Evolutionary conservation across 2,888 invertebrate species (phyloP).

Genomic region (Metallyticus violacea): DNA sequence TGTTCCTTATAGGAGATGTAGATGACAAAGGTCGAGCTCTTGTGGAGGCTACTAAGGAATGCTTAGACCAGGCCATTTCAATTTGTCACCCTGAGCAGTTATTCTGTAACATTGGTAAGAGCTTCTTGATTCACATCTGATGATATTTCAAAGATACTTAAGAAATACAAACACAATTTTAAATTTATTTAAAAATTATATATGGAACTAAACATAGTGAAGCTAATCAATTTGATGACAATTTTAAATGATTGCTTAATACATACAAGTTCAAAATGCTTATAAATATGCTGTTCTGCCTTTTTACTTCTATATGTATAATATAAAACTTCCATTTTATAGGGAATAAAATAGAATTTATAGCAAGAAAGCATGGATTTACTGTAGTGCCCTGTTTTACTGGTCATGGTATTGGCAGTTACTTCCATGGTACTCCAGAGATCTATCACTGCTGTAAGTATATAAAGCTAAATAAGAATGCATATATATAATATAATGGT

Average conservation of each 20-base stretch:
- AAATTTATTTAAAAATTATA: too few species aligned
- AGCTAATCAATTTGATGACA: too few species aligned
- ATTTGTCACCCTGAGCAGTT: slow-evolving; percentile 54
- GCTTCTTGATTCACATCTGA: neutral
- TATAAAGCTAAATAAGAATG: too few species aligned
- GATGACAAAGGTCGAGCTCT: slow-evolving; percentile 70
- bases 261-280: neutral
- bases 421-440: slow-evolving; percentile 91
- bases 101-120: slow-evolving; percentile 52
- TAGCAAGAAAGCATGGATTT: slow-evolving; percentile 60
- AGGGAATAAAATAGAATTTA: slow-evolving; percentile 63
- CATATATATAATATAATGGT: too few species aligned
- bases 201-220: too few species aligned
- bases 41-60: slow-evolving; percentile 66
- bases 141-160: too few species aligned
- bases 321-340: slow-evolving; percentile 23
- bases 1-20: slow-evolving; percentile 79
- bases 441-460: slow-evolving; percentile 77
- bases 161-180: too few species aligned
- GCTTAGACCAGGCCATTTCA: slow-evolving; percentile 59
- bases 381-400: slow-evolving; percentile 75
- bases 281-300: too few species aligned
- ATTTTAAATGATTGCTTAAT: neutral
- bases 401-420: slow-evolving; percentile 90
- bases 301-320: too few species aligned